These are phyloP conservation scores for Turritopsis rubra DNA, from an alignment of 30 jellyfish, hydroid and myxozoan genomes.

Conservation along the genomic window DNA sequence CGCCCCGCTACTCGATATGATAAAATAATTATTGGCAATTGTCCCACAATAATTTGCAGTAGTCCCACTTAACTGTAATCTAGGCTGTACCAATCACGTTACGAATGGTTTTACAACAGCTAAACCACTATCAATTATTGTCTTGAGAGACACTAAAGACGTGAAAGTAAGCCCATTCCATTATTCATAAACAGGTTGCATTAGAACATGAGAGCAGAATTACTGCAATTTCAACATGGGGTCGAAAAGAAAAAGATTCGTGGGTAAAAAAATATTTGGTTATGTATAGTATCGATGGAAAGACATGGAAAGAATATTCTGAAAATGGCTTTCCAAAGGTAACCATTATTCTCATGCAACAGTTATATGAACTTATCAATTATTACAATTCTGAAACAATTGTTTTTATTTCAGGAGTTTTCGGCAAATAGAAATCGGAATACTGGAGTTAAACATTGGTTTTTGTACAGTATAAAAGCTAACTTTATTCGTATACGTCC, in stretches of 20 bases:
- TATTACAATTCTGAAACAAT: too few relatives aligned
- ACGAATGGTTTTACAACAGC: too few relatives aligned
- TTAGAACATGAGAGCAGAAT: neutral
- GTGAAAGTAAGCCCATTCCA: too few relatives aligned
- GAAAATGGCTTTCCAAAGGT: slow-evolving; percentile 49
- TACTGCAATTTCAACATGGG: slow-evolving; percentile 47
- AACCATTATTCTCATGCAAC: slow-evolving; percentile 29
- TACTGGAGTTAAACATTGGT: slow-evolving; percentile 27
- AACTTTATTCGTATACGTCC: slow-evolving; percentile 22
- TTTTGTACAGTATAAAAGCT: slow-evolving; percentile 8
- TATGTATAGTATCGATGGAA: slow-evolving; percentile 39
- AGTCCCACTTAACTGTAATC: too few relatives aligned
- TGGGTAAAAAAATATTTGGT: slow-evolving; percentile 48
- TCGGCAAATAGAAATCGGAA: neutral
- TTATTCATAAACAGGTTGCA: slow-evolving; percentile 23
- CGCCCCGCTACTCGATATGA: too few relatives aligned
- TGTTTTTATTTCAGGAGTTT: neutral
- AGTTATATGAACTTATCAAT: too few relatives aligned
- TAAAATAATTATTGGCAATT: too few relatives aligned
- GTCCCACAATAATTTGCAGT: too few relatives aligned
- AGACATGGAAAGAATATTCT: slow-evolving; percentile 24
- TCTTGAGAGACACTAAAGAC: too few relatives aligned
- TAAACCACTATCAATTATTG: too few relatives aligned
- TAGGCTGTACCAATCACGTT: too few relatives aligned
- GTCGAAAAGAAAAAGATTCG: slow-evolving; percentile 35